Evolutionary conservation across 1,140 invertebrate species (phyloP), one percentile per base, ranked within the genome.

Genomic region (Elymnias hypermnestra): DNA sequence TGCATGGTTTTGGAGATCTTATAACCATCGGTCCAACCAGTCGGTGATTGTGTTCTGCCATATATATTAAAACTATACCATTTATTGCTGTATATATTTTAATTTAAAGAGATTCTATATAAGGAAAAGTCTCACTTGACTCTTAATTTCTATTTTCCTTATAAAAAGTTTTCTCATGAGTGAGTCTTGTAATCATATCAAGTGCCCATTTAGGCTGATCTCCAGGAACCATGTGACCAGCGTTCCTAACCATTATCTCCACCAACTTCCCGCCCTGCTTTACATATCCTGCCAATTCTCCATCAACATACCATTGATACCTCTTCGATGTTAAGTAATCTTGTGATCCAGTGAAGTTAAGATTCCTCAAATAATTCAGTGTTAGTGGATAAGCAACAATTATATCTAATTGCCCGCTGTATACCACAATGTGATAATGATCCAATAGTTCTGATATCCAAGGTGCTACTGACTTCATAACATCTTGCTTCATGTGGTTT

Each of bases 391-490:
- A 94, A 1, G 94, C 91, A 1, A 95, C 91, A 60, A 96, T 95
- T 9, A 97, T 92, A 68, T 97, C 95, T 22, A 96, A 66, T 64
- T 96, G 94, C 0, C 95, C 95, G 65, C 91, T 95, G 69, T 95
- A 97, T 36, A 94, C 88, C 3, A 94, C 82, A 2, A 93, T 89
- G 71, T 89, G 89, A 60, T 94, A 95, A 46, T 90, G 62, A 35
- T 66, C 90, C 57, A 87, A 90, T 0, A 97, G 74, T 42, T 92
- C 90, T 3, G 89, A 85, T 31, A 98, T 83, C 89, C 91, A 92
- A 1, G 90, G 90, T 25, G 93, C 92, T 13, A 95, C 90, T 0
- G 93, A 94, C 60, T 95, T 89, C 91, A 97, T 94, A 0, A 97
- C 88, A 86, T 98, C 96, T 14, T 87, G 71, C 37, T 91, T 89